Percentiles rank a stretch among this genome's conserved stretches.
phyloP scores from a whole-genome alignment of 2,888 invertebrate species.

The Eustalomyia histrio region DNA sequence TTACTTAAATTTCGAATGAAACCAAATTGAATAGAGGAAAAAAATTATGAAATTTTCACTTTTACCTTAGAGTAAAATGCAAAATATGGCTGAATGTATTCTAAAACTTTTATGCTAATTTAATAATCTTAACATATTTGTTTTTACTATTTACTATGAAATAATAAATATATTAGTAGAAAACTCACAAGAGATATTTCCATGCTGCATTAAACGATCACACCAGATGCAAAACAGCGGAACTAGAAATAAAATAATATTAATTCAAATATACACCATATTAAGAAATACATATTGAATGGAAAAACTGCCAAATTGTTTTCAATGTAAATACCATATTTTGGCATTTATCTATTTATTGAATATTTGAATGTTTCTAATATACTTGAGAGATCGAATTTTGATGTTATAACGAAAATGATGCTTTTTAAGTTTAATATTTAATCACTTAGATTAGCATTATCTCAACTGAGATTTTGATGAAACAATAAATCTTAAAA shows the following conservation, averaged over 20 bases:
- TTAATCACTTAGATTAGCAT: too few relatives aligned
- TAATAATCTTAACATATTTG: neutral
- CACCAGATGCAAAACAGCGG: slow-evolving; percentile 55
- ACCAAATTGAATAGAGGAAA: too few relatives aligned
- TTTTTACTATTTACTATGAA: neutral
- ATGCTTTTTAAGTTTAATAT: too few relatives aligned
- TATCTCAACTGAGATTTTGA: too few relatives aligned
- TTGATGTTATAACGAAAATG: neutral
- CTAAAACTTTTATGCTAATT: too few relatives aligned
- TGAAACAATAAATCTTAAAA: too few relatives aligned
- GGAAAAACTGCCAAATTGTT: neutral
- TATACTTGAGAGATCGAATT: neutral
- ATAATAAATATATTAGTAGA: neutral
- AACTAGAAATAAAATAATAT: slow-evolving; percentile 50
- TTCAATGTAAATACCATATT: neutral
- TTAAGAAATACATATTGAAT: neutral
- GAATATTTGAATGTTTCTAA: neutral
- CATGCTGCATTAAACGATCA: slow-evolving; percentile 49
- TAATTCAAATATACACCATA: slow-evolving; percentile 8
- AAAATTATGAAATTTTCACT: too few relatives aligned
- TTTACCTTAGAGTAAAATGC: too few relatives aligned
- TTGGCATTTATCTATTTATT: neutral
- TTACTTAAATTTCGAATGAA: too few relatives aligned
- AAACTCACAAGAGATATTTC: slow-evolving; percentile 54
- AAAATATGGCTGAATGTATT: too few relatives aligned